Percentiles rank a stretch among this genome's conserved stretches.
These are phyloP conservation scores for Hippocampus comes DNA, from an alignment of 2,113 vertebrate genomes.

Conservation along the genomic window DNA sequence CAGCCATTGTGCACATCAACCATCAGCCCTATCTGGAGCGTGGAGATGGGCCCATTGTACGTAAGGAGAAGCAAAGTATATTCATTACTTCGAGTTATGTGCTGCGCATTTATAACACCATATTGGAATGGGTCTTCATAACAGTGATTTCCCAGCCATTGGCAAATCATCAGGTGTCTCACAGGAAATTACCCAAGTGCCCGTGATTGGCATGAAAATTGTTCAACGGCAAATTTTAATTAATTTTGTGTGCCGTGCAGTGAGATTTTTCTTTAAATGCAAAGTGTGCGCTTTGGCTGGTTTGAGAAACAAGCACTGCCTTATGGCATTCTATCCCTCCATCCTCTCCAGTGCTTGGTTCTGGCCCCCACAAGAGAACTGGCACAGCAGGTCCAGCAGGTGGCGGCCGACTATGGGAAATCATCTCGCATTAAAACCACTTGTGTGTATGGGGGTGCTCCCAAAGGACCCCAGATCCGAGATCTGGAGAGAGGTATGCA, in stretches of 20 bases:
- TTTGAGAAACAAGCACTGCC: background rate
- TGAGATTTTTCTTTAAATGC: background rate
- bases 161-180: too few relatives aligned
- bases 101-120: background rate
- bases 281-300: background rate
- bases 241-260: too few relatives aligned
- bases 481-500: slow-evolving; percentile 90
- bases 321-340: background rate
- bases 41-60: slow-evolving; percentile 93
- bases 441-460: slow-evolving; percentile 93
- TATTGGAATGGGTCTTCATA: too few relatives aligned
- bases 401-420: slow-evolving; percentile 90
- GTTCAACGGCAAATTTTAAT: too few relatives aligned
- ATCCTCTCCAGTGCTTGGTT: slow-evolving; percentile 80
- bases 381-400: slow-evolving; percentile 94
- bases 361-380: slow-evolving; percentile 91
- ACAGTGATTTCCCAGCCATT: too few relatives aligned
- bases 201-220: too few relatives aligned
- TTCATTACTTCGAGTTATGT: background rate
- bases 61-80: slow-evolving; percentile 50
- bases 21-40: slow-evolving; percentile 96
- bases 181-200: too few relatives aligned
- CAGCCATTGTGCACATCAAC: slow-evolving; percentile 96
- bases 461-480: slow-evolving; percentile 92
- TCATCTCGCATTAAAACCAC: slow-evolving; percentile 91